phyloP scores from a whole-genome alignment of 64 coral and sea anemone species.

The Pachyseris speciosa region DNA sequence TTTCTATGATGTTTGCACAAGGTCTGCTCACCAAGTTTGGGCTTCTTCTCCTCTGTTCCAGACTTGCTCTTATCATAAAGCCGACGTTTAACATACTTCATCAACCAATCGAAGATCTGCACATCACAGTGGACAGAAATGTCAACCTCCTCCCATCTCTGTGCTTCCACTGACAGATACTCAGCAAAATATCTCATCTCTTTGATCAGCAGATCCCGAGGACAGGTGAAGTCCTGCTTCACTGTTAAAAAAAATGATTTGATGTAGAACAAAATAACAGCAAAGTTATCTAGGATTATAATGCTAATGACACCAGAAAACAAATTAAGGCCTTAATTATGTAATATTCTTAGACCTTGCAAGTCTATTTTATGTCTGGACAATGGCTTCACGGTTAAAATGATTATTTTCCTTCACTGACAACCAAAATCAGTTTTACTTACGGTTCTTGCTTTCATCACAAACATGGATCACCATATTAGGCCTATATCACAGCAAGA shows the following conservation, averaged over 20 bases:
- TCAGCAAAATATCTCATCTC: conserved; percentile 99
- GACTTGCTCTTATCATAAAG: conserved; percentile 56
- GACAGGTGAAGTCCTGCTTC: conserved; percentile 96
- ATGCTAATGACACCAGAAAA: not conserved
- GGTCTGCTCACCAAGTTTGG: conserved; percentile 73
- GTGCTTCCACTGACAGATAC: conserved; percentile 93
- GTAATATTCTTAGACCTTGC: no score
- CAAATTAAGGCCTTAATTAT: no score
- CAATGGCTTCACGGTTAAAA: no score
- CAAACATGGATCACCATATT: conserved; percentile 99
- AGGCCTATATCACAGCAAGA: conserved; percentile 67
- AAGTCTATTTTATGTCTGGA: no score
- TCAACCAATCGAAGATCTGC: conserved; percentile 99
- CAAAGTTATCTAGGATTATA: no score
- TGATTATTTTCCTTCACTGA: no score
- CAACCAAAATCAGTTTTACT: conserved; percentile 13
- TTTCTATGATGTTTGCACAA: not conserved
- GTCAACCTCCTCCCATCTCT: conserved; percentile 97
- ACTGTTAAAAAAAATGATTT: conserved; percentile 55
- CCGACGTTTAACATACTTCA: conserved; percentile 95
- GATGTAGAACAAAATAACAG: no score
- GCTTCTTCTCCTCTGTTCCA: conserved; percentile 55
- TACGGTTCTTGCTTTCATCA: conserved; percentile 99
- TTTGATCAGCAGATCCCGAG: conserved; percentile 86
- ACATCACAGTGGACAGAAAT: conserved; percentile 99